These are phyloP conservation scores for Zaprionus vittiger DNA, from an alignment of 1,140 invertebrate species.

Conservation along the genomic window DNA sequence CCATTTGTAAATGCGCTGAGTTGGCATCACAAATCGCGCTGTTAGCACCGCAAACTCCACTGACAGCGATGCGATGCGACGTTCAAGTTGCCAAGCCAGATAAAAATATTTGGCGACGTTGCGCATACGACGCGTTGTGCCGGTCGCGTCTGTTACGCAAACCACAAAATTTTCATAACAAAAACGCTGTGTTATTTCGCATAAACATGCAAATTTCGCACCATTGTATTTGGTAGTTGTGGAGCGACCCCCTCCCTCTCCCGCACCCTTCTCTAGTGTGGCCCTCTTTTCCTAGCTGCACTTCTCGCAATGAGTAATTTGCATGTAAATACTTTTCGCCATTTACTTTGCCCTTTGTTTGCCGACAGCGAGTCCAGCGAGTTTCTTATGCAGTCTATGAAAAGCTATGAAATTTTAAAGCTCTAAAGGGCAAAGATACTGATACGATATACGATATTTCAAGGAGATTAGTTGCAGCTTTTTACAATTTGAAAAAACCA, in stretches of 20 bases:
- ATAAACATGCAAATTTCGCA: slow-evolving; percentile 79
- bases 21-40: slow-evolving; percentile 44
- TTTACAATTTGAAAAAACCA: too few species aligned
- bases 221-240: slow-evolving; percentile 37
- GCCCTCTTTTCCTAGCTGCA: slow-evolving; percentile 36
- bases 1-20: slow-evolving; percentile 30
- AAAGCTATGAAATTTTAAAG: not conserved
- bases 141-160: slow-evolving; percentile 4
- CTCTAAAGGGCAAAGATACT: not conserved
- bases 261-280: not conserved
- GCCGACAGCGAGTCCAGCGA: slow-evolving; percentile 6
- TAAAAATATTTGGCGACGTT: slow-evolving; percentile 36
- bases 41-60: slow-evolving; percentile 28
- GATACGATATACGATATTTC: too few species aligned
- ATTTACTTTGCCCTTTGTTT: slow-evolving; percentile 40
- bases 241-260: not conserved
- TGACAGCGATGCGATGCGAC: slow-evolving; percentile 2
- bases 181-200: slow-evolving; percentile 69
- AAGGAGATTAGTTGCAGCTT: too few species aligned
- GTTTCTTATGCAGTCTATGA: slow-evolving; percentile 4
- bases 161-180: slow-evolving; percentile 59
- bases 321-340: slow-evolving; percentile 68
- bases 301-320: slow-evolving; percentile 73
- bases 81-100: slow-evolving; percentile 37
- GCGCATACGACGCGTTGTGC: slow-evolving; percentile 43